phyloP scores from a whole-genome alignment of 2,888 invertebrate species.

The Cryptophagus acutangulus region DNA sequence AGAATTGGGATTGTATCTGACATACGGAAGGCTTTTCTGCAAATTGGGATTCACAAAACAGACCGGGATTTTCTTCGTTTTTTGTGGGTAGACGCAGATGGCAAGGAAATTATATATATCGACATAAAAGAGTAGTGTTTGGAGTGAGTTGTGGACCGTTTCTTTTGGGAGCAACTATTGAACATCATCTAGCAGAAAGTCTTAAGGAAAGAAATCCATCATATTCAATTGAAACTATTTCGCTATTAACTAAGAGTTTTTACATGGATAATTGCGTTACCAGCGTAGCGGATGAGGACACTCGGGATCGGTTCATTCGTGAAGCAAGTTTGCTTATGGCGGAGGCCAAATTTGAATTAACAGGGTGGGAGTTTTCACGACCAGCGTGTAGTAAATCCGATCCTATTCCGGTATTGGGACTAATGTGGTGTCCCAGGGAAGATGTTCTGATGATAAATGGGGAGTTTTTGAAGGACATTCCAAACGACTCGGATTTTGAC shows the following conservation, averaged over 20 bases:
- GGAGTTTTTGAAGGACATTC: slow-evolving; percentile 5
- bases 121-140: slow-evolving; percentile 16
- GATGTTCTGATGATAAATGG: slow-evolving; percentile 13
- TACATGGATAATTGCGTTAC: slow-evolving; percentile 4
- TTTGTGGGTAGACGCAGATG: slow-evolving; percentile 23
- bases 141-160: slow-evolving; percentile 17
- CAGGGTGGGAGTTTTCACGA: slow-evolving; percentile 18
- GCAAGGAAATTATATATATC: slow-evolving; percentile 9
- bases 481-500: no score
- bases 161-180: slow-evolving; percentile 14
- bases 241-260: slow-evolving; percentile 10
- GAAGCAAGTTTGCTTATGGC: slow-evolving; percentile 8
- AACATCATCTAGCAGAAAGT: slow-evolving; percentile 9
- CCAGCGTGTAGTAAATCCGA: neutral
- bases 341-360: slow-evolving; percentile 13
- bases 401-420: slow-evolving; percentile 13
- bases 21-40: no score
- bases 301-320: slow-evolving; percentile 11
- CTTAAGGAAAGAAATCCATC: neutral
- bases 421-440: slow-evolving; percentile 14
- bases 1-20: slow-evolving; percentile 22
- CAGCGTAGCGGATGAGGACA: no score
- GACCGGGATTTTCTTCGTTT: slow-evolving; percentile 33
- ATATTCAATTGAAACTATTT: slow-evolving; percentile 9
- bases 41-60: no score